Evolutionary conservation across 2,797 vertebrate species (phyloP).

Genomic region (Yasuhikotakia modesta): DNA sequence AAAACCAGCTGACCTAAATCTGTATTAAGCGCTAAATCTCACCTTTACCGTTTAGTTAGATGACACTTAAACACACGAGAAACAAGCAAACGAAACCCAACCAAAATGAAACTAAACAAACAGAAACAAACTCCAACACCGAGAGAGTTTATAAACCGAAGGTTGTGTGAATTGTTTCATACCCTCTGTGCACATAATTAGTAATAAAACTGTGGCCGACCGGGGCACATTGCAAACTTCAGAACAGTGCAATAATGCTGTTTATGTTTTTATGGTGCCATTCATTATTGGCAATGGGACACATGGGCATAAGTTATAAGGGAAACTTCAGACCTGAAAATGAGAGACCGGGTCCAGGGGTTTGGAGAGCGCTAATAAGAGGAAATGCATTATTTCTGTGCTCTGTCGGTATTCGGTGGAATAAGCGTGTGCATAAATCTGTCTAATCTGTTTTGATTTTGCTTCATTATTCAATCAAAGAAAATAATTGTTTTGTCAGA

Average conservation of each 20-base stretch:
- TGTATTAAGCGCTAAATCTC: conserved; percentile 6
- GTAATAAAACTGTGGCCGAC: conserved; percentile 46
- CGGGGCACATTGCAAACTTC: conserved; percentile 36
- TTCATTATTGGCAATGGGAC: conserved; percentile 47
- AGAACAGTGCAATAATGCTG: conserved; percentile 45
- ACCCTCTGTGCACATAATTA: conserved; percentile 43
- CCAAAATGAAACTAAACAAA: background rate
- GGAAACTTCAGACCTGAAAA: conserved; percentile 36
- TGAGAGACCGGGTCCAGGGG: conserved; percentile 33
- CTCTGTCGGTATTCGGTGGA: conserved; percentile 10
- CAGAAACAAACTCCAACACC: background rate
- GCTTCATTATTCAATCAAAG: conserved; percentile 40
- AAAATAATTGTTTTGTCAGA: conserved; percentile 36
- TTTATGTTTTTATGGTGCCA: conserved; percentile 49
- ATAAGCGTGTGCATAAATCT: conserved; percentile 16
- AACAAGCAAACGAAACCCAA: background rate
- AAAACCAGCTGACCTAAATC: conserved; percentile 21
- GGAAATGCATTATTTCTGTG: conserved; percentile 31
- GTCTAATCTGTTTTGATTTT: conserved; percentile 31
- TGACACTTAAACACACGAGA: conserved; percentile 26
- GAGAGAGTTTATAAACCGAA: conserved; percentile 8
- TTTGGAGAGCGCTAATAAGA: conserved; percentile 28
- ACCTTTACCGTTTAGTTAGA: conserved; percentile 31
- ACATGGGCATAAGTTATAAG: conserved; percentile 42
- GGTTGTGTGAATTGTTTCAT: conserved; percentile 4